These are phyloP conservation scores for Carollia perspicillata DNA, from an alignment of 2,113 vertebrate species.

Conservation along the genomic window DNA sequence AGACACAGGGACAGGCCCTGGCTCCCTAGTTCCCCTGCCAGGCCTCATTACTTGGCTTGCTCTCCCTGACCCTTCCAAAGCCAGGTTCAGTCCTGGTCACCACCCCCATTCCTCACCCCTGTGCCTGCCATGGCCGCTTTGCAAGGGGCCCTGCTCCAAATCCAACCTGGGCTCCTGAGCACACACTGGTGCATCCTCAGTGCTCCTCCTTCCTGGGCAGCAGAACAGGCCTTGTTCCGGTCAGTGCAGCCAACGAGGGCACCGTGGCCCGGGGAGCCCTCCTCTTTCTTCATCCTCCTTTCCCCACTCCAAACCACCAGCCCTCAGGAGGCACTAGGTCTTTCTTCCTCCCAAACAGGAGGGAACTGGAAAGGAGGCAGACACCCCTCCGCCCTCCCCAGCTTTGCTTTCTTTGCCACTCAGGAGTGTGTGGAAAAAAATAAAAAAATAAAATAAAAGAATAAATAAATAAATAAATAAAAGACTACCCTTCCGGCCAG, in stretches of 20 bases:
- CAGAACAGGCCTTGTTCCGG: background rate
- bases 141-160: background rate
- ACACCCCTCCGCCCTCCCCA: background rate
- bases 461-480: slow-evolving; percentile 74
- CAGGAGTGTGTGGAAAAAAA: background rate
- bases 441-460: slow-evolving; percentile 78
- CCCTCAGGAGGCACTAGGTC: background rate
- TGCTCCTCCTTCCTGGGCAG: background rate
- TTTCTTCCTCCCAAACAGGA: background rate
- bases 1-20: background rate
- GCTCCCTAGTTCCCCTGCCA: background rate
- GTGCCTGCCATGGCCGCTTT: background rate
- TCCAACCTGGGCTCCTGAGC: background rate
- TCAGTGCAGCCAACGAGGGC: background rate
- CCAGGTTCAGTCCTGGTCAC: no score
- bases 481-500: slow-evolving; percentile 82
- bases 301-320: background rate
- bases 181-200: background rate
- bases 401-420: background rate
- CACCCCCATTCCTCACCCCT: background rate
- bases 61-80: background rate
- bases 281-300: slow-evolving; percentile 11
- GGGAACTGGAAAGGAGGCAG: background rate
- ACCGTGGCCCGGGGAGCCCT: background rate
- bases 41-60: background rate